These are phyloP conservation scores for Scolopax bukidnonensis DNA, from an alignment of 2,797 vertebrate genomes.

Conservation along the genomic window DNA sequence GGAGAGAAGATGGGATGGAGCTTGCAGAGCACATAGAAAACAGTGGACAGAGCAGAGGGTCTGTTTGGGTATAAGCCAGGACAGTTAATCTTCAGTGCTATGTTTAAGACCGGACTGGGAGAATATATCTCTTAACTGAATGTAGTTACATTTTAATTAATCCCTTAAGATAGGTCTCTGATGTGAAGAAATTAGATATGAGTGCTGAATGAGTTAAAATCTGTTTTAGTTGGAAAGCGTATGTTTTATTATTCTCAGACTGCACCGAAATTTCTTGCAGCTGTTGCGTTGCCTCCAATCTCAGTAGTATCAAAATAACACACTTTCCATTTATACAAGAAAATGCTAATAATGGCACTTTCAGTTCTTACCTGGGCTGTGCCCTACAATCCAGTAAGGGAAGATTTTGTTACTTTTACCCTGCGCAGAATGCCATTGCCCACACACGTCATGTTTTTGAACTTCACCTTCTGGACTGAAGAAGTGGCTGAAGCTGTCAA, in stretches of 20 bases:
- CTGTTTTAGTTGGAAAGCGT: background rate
- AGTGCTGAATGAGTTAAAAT: constrained; percentile 14
- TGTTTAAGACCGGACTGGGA: background rate
- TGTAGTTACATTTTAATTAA: background rate
- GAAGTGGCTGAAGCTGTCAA: background rate
- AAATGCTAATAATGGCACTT: background rate
- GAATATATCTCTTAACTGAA: background rate
- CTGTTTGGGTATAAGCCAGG: background rate
- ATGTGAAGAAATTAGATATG: background rate
- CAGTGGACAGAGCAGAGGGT: background rate
- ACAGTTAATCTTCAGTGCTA: background rate
- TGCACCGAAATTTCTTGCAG: background rate
- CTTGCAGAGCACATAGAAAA: background rate
- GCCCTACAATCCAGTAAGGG: background rate
- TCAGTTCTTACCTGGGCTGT: background rate
- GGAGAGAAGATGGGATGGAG: background rate
- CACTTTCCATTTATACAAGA: background rate
- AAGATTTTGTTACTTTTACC: background rate
- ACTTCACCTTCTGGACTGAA: background rate
- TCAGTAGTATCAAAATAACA: background rate
- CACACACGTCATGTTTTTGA: background rate
- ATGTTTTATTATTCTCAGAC: background rate
- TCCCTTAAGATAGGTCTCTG: background rate
- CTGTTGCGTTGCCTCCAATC: background rate
- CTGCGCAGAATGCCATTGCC: background rate